Evolutionary conservation across 2,797 vertebrate species (phyloP).

Genomic region (Paedocypris micromegethes): DNA sequence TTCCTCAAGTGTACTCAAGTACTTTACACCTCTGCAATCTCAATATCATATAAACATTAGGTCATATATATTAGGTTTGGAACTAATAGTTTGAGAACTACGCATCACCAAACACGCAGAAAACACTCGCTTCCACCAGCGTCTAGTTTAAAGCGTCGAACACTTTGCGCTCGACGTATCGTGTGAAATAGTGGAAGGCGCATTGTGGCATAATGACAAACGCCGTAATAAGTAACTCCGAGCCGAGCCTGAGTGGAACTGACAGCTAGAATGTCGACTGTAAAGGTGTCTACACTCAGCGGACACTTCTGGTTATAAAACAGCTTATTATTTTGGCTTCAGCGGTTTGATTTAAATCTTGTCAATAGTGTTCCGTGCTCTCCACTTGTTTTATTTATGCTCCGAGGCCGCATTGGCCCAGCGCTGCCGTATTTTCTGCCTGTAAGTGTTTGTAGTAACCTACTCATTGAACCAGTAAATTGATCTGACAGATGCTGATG

Average conservation of each 20-base stretch:
- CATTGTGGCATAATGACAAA: background rate
- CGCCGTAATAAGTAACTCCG: background rate
- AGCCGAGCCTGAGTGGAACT: conserved; percentile 11
- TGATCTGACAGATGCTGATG: conserved; percentile 46
- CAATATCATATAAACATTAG: no score
- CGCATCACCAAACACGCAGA: no score
- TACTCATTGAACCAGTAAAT: conserved; percentile 45
- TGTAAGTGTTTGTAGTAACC: conserved; percentile 42
- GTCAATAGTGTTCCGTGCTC: conserved; percentile 26
- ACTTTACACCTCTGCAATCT: no score
- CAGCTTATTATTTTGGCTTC: conserved; percentile 33
- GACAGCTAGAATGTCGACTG: background rate
- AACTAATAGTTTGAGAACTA: no score
- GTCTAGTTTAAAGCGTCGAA: background rate
- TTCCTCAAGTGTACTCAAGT: no score
- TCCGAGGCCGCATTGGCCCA: conserved; percentile 24
- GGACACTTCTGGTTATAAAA: conserved; percentile 30
- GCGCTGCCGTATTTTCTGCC: conserved; percentile 30
- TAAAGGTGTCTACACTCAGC: conserved; percentile 6
- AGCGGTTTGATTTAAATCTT: conserved; percentile 36
- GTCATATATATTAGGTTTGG: no score
- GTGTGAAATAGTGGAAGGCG: background rate
- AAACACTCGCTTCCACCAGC: no score
- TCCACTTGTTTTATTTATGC: conserved; percentile 33
- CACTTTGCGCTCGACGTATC: no score